phyloP scores from a whole-genome alignment of 2,797 vertebrate genomes.

The Lerista edwardsae region DNA sequence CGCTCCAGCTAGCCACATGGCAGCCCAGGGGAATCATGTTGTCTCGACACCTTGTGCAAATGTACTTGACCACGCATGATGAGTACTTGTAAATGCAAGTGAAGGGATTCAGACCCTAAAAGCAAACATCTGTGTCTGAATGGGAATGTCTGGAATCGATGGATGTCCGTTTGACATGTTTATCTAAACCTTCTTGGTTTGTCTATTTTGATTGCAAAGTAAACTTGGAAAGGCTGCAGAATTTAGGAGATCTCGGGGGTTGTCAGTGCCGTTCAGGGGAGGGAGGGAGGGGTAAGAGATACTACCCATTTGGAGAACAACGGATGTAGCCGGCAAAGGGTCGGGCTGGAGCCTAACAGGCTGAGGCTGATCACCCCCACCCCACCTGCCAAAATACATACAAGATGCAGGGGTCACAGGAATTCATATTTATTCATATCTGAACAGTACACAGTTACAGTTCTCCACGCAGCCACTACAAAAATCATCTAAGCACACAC shows the following conservation, averaged over 20 bases:
- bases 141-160: conserved; percentile 3
- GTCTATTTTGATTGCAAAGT: conserved; percentile 33
- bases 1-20: neutral
- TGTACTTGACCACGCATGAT: neutral
- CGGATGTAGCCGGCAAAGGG: too few species aligned
- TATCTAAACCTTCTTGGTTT: conserved; percentile 23
- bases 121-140: conserved; percentile 26
- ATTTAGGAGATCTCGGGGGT: neutral
- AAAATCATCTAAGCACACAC: conserved; percentile 8
- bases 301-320: neutral
- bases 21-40: neutral
- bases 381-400: neutral
- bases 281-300: neutral
- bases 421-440: conserved; percentile 68
- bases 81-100: neutral
- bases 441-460: conserved; percentile 50
- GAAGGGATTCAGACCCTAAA: neutral
- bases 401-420: fast-evolving
- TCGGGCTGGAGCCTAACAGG: neutral
- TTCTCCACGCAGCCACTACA: conserved; percentile 14
- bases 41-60: neutral
- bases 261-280: neutral
- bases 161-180: conserved; percentile 23
- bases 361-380: neutral
- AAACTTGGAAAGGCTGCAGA: conserved; percentile 6